Conservation (phyloP, 2,888 invertebrate species). For the Tuberolachnus salignus region DNA sequence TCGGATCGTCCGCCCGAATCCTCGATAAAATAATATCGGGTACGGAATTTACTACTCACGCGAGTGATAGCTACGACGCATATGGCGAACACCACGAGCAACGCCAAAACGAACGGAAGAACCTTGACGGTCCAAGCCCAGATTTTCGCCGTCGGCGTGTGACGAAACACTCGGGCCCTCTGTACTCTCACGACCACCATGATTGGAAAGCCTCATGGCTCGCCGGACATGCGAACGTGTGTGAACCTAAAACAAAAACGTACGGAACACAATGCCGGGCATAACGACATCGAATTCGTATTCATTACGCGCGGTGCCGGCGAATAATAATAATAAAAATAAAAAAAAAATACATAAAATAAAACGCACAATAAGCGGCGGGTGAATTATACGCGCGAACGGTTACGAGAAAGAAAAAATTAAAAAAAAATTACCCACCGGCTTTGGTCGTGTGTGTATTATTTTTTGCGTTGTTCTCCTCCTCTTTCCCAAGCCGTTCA, state of each 20-base stretch:
- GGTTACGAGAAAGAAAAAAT: too few relatives aligned
- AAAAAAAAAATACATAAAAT: too few relatives aligned
- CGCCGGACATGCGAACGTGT: slow-evolving; percentile 11
- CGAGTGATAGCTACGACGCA: slow-evolving; percentile 40
- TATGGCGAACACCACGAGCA: slow-evolving; percentile 40
- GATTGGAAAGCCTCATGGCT: slow-evolving; percentile 45
- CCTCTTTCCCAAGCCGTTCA: too few relatives aligned
- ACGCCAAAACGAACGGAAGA: slow-evolving; percentile 41
- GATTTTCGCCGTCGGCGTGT: slow-evolving; percentile 39
- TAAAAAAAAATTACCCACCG: too few relatives aligned
- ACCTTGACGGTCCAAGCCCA: slow-evolving; percentile 43
- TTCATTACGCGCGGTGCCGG: neutral
- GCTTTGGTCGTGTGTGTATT: neutral
- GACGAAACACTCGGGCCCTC: slow-evolving; percentile 41
- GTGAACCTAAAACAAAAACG: neutral
- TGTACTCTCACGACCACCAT: slow-evolving; percentile 52
- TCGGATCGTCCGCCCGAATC: too few relatives aligned
- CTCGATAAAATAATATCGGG: too few relatives aligned
- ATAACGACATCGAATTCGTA: too few relatives aligned
- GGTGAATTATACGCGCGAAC: too few relatives aligned
- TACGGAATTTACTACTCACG: too few relatives aligned
- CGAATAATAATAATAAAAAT: neutral
- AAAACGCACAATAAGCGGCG: too few relatives aligned
- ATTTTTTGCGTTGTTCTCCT: too few relatives aligned
- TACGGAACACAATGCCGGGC: neutral